Conservation (phyloP, 2,888 invertebrate species). For the Ennomos erosarius region DNA sequence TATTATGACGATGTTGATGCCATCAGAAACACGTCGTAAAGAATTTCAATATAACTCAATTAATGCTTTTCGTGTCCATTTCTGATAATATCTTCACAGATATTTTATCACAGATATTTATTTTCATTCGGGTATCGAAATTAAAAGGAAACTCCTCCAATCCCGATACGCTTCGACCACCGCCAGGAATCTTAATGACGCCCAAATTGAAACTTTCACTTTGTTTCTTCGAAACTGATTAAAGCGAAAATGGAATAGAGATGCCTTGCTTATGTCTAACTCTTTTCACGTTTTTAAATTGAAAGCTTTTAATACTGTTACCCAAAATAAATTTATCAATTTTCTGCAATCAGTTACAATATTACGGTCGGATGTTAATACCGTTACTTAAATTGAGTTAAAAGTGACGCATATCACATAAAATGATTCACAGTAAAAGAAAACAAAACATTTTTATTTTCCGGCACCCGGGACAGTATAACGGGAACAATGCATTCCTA, state of each 20-base stretch:
- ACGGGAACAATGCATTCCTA: constrained; percentile 80
- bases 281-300: constrained; percentile 49
- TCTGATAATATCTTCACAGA: constrained; percentile 35
- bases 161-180: constrained; percentile 43
- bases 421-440: neutral
- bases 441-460: constrained; percentile 9
- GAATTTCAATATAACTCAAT: constrained; percentile 43
- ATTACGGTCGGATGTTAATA: too few species aligned
- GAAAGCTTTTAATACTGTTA: constrained; percentile 60
- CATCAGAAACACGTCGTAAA: constrained; percentile 27
- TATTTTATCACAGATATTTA: constrained; percentile 36
- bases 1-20: constrained; percentile 25
- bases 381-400: constrained; percentile 5
- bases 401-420: neutral
- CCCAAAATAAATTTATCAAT: too few species aligned
- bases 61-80: constrained; percentile 39
- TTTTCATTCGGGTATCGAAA: constrained; percentile 33
- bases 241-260: constrained; percentile 57
- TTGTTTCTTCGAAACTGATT: constrained; percentile 68
- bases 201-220: constrained; percentile 70
- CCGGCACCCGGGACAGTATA: constrained; percentile 59
- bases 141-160: constrained; percentile 32
- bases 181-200: constrained; percentile 55
- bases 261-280: constrained; percentile 39
- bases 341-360: too few species aligned